These are phyloP conservation scores for Bufo bufo DNA, from an alignment of 2,113 vertebrate genomes.

Conservation along the genomic window DNA sequence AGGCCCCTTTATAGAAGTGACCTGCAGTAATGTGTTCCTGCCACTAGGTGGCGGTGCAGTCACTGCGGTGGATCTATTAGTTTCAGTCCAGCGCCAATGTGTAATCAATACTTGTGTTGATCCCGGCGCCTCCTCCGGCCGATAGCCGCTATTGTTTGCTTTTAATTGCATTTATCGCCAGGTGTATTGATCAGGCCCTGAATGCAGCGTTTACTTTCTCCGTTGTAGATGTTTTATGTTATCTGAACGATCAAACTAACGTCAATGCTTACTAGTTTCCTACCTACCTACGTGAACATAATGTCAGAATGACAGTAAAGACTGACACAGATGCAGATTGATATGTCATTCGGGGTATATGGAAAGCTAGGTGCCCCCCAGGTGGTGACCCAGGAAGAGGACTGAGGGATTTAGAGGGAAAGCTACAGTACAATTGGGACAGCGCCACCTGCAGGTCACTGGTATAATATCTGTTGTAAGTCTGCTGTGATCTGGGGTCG, in stretches of 20 bases:
- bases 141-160: not conserved
- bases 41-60: not conserved
- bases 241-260: not conserved
- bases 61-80: not conserved
- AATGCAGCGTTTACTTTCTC: not conserved
- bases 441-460: not conserved
- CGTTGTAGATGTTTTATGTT: not conserved
- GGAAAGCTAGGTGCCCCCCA: no score
- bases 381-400: no score
- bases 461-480: not conserved
- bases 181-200: not conserved
- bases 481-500: not conserved
- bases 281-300: no score
- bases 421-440: not conserved
- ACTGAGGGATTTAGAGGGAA: no score
- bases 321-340: no score
- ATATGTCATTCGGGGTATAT: no score
- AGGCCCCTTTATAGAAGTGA: not conserved
- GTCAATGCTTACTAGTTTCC: not conserved
- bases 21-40: not conserved
- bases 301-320: no score
- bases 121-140: not conserved
- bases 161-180: not conserved
- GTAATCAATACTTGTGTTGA: not conserved
- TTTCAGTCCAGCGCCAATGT: not conserved